A percentile compares a stretch with the other conserved stretches of the same genome.
Conservation (phyloP, 2,113 vertebrate species). For the Sander vitreus region DNA sequence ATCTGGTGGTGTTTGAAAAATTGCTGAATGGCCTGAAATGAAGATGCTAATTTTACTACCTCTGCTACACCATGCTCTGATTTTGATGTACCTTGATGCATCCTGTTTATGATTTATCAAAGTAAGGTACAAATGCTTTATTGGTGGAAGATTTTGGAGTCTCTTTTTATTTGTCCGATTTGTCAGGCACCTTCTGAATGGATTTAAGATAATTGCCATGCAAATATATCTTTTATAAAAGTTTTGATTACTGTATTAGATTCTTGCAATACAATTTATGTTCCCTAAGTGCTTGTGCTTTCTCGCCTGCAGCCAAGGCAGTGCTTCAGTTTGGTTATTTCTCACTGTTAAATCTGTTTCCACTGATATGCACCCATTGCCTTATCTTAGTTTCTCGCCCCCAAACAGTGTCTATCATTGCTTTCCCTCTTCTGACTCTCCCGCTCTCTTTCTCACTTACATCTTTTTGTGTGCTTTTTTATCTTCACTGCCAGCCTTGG, state of each 20-base stretch:
- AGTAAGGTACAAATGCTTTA: neutral
- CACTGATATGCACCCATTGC: slow-evolving; percentile 55
- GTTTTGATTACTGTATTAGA: neutral
- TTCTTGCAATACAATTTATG: neutral
- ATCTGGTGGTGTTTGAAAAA: slow-evolving; percentile 20
- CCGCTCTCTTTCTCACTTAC: slow-evolving; percentile 45
- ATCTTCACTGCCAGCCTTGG: slow-evolving; percentile 57
- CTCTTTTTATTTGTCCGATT: neutral
- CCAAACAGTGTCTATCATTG: slow-evolving; percentile 56
- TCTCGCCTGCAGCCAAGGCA: slow-evolving; percentile 19
- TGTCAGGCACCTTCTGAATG: neutral
- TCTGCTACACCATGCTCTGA: slow-evolving; percentile 2
- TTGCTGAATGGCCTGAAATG: slow-evolving; percentile 37
- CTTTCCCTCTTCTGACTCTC: slow-evolving; percentile 32
- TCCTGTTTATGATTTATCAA: slow-evolving; percentile 5
- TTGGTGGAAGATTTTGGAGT: neutral
- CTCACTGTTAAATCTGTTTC: slow-evolving; percentile 54
- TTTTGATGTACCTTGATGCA: slow-evolving; percentile 15
- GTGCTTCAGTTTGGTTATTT: slow-evolving; percentile 30
- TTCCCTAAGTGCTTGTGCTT: neutral
- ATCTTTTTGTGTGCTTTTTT: slow-evolving; percentile 57
- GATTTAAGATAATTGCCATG: neutral
- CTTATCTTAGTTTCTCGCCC: slow-evolving; percentile 55
- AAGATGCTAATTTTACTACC: slow-evolving; percentile 38
- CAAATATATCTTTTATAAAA: neutral